phyloP scores from a whole-genome alignment of 2,113 vertebrate species.

The Collichthys lucidus region DNA sequence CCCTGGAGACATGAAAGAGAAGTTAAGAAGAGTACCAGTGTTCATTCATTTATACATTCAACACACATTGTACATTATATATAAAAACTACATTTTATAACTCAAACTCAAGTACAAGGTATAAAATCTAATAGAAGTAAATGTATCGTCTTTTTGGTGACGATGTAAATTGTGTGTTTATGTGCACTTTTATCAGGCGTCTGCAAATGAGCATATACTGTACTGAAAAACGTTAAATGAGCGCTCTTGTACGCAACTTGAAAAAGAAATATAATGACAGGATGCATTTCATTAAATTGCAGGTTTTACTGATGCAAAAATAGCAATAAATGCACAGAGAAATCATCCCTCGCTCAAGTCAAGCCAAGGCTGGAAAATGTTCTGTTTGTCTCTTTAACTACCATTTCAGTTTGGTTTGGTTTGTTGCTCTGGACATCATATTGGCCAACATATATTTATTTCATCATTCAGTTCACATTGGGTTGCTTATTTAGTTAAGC shows the following conservation, averaged over 20 bases:
- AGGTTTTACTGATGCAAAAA: constrained; percentile 13
- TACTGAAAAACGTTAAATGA: not conserved
- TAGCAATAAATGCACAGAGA: not conserved
- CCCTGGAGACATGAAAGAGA: not conserved
- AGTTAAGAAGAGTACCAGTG: not conserved
- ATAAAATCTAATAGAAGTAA: not conserved
- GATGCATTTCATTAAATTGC: not conserved
- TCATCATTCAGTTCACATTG: not conserved
- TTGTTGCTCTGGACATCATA: not conserved
- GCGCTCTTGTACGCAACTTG: not conserved
- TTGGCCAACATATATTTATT: not conserved
- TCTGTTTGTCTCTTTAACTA: not conserved
- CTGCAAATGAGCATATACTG: not conserved
- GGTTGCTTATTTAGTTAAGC: not conserved
- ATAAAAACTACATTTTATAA: not conserved
- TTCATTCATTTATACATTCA: not conserved
- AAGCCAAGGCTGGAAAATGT: not conserved
- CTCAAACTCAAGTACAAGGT: not conserved
- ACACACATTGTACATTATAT: not conserved
- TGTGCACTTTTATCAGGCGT: not conserved
- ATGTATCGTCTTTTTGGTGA: not conserved
- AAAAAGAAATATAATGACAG: not conserved
- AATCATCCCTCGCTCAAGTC: not conserved
- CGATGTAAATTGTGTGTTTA: not conserved
- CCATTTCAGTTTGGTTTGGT: not conserved